phyloP scores from a whole-genome alignment of 23 tunicate species.

The Trididemnum nubilum region DNA sequence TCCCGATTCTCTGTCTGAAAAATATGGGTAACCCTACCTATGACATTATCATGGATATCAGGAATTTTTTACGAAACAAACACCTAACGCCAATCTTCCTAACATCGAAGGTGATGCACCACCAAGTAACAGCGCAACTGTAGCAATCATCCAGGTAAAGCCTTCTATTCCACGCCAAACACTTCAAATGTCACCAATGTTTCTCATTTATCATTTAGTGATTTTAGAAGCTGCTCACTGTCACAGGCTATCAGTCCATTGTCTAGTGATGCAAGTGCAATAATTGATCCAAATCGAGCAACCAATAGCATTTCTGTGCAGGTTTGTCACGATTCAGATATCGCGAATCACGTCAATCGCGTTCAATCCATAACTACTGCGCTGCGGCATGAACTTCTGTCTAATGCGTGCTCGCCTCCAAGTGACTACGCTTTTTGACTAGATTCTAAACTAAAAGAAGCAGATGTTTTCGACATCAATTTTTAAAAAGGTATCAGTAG shows the following conservation, averaged over 20 bases:
- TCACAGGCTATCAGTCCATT: constrained; percentile 1
- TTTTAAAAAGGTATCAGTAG: background rate
- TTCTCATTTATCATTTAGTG: constrained; percentile 16
- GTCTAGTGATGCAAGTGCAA: background rate
- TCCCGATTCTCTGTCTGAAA: no score
- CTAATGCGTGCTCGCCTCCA: background rate
- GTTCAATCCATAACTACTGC: constrained; percentile 9
- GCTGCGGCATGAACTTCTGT: background rate
- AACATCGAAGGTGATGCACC: background rate
- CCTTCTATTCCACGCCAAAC: constrained; percentile 9
- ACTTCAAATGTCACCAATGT: constrained; percentile 18
- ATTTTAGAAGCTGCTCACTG: background rate
- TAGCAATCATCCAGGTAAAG: constrained; percentile 19
- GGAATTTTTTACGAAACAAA: constrained; percentile 13
- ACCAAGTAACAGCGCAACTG: constrained; percentile 21
- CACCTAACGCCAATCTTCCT: background rate
- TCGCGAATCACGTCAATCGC: constrained; percentile 8
- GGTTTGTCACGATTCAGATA: constrained; percentile 16
- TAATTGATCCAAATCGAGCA: background rate
- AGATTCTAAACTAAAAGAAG: background rate
- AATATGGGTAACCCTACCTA: no score
- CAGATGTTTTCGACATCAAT: background rate
- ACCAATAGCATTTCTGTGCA: constrained; percentile 1
- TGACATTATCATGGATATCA: constrained; percentile 15
- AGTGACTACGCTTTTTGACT: background rate